A percentile compares a stretch with the other conserved stretches of the same genome.
Evolutionary conservation across 2,888 invertebrate species (phyloP).

Genomic region (Eubasilissa splendida): DNA sequence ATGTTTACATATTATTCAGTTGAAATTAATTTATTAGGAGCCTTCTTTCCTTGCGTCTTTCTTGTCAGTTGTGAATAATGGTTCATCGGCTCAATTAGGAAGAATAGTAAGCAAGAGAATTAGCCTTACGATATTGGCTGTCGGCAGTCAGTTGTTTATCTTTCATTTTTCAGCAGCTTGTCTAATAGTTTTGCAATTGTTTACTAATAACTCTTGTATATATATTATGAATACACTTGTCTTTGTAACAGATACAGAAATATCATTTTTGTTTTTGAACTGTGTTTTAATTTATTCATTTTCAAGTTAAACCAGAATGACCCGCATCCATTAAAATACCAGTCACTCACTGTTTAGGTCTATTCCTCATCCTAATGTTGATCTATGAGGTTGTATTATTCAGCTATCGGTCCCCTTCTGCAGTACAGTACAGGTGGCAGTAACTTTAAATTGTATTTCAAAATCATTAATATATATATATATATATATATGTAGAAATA

Average conservation of each 20-base stretch:
- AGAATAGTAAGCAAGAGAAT: too few relatives aligned
- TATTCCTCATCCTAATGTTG: too few relatives aligned
- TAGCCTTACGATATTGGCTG: not conserved
- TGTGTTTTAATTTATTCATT: constrained; percentile 32
- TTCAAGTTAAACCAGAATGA: not conserved
- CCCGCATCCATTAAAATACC: not conserved
- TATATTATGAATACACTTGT: constrained; percentile 55
- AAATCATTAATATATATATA: too few relatives aligned
- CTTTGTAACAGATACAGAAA: constrained; percentile 57
- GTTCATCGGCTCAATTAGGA: not conserved
- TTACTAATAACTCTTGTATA: constrained; percentile 56
- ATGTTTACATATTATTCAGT: not conserved
- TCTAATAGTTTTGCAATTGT: constrained; percentile 55
- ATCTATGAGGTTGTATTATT: too few relatives aligned
- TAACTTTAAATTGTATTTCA: too few relatives aligned
- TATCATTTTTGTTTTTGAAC: constrained; percentile 52
- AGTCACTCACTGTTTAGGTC: too few relatives aligned
- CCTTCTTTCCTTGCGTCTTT: constrained; percentile 13
- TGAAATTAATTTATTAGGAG: constrained; percentile 14
- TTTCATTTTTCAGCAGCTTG: constrained; percentile 52
- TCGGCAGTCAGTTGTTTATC: constrained; percentile 41
- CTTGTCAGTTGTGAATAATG: not conserved
- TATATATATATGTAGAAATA: too few relatives aligned
- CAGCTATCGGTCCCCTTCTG: too few relatives aligned
- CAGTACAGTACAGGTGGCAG: too few relatives aligned